Evolutionary conservation across 1,140 invertebrate genomes (phyloP).

Genomic region (Holcopasites calliopsidis): DNA sequence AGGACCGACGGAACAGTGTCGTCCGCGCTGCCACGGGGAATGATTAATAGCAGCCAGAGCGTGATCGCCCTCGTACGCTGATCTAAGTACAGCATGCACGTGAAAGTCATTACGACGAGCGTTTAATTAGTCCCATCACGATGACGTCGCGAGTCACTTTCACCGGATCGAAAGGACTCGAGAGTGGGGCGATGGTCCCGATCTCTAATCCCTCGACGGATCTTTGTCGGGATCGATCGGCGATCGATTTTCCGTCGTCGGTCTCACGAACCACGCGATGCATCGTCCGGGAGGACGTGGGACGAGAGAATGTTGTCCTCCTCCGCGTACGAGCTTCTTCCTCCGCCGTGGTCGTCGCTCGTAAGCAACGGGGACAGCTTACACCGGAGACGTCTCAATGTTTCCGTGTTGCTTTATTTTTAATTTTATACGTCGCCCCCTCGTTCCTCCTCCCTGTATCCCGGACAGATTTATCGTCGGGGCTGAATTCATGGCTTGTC

Average conservation of each 20-base stretch:
- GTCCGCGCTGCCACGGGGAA: conserved; percentile 12
- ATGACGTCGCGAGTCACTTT: conserved; percentile 27
- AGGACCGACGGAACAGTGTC: background rate
- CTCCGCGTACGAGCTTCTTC: conserved; percentile 42
- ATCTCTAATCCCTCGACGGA: background rate
- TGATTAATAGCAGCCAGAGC: conserved; percentile 26
- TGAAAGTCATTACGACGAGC: conserved; percentile 37
- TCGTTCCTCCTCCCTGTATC: background rate
- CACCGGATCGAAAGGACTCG: conserved; percentile 3
- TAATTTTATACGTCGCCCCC: conserved; percentile 20
- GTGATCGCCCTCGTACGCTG: conserved; percentile 30
- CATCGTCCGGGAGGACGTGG: conserved; percentile 27
- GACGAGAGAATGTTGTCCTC: conserved; percentile 48
- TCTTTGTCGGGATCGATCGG: conserved; percentile 33
- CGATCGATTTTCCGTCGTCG: conserved; percentile 38
- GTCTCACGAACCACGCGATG: conserved; percentile 39
- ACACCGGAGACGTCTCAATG: conserved; percentile 32
- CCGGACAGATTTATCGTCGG: conserved; percentile 22
- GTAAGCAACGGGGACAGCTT: conserved; percentile 28
- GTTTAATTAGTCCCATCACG: conserved; percentile 43
- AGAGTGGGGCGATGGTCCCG: conserved; percentile 3
- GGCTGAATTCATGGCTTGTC: conserved; percentile 12
- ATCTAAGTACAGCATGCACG: no score
- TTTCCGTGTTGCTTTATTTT: conserved; percentile 36
- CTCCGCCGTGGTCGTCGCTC: background rate